Conservation (phyloP, 92 coral and sea anemone species). For the Isaurus tuberculatus region DNA sequence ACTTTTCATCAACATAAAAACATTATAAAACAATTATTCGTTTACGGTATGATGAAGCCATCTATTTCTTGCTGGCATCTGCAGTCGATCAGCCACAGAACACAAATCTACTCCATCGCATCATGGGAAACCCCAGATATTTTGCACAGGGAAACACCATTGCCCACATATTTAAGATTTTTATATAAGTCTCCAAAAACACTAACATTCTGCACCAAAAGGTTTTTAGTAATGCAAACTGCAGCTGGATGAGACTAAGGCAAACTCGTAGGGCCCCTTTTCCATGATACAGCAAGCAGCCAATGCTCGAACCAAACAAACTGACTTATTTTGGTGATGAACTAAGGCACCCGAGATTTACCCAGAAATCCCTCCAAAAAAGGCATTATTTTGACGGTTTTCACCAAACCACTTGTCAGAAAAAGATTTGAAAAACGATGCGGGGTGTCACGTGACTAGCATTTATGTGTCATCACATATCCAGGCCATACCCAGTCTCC, state of each 20-base stretch:
- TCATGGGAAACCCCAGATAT: neutral
- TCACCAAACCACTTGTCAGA: no score
- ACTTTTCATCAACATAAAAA: constrained; percentile 42
- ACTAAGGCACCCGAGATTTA: constrained; percentile 51
- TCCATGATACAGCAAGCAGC: constrained; percentile 48
- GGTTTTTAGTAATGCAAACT: constrained; percentile 33
- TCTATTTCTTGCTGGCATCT: constrained; percentile 42
- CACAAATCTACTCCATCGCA: no score
- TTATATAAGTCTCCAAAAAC: neutral
- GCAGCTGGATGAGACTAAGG: constrained; percentile 52
- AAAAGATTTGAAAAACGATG: no score
- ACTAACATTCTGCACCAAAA: constrained; percentile 2
- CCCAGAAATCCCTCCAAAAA: constrained; percentile 25
- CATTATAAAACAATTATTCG: constrained; percentile 47
- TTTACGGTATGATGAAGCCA: constrained; percentile 32
- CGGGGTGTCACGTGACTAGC: constrained; percentile 39
- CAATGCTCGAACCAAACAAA: constrained; percentile 32
- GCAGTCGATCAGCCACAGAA: constrained; percentile 52
- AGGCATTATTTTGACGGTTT: neutral
- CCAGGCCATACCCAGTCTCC: no score
- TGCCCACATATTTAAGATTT: constrained; percentile 32
- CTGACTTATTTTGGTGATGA: constrained; percentile 42
- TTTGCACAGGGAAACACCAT: constrained; percentile 9
- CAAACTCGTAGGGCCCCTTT: constrained; percentile 50
- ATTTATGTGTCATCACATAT: no score